A percentile compares a stretch with the other conserved stretches of the same genome.
Conservation (phyloP, 2,888 invertebrate species). For the Mesorhabditis spiculigera region DNA sequence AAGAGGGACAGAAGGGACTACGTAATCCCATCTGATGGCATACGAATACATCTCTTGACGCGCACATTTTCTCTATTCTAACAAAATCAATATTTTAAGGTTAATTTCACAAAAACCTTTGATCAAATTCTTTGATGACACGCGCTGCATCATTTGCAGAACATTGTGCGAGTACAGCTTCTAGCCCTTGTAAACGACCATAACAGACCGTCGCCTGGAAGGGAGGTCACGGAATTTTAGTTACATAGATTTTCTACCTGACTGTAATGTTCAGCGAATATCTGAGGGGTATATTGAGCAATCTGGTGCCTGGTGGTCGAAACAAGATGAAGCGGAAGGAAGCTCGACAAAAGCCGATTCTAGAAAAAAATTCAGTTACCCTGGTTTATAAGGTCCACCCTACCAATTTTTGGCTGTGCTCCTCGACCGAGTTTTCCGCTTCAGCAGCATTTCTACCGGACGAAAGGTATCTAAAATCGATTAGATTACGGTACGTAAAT, state of each 20-base stretch:
- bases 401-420: conserved; percentile 37
- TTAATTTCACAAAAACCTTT: not conserved
- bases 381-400: conserved; percentile 12
- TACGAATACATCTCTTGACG: conserved; percentile 25
- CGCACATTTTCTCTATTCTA: conserved; percentile 24
- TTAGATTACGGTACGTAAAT: too few relatives aligned
- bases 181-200: conserved; percentile 46
- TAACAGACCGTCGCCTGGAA: conserved; percentile 48
- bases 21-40: conserved; percentile 13
- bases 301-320: conserved; percentile 46
- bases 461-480: conserved; percentile 19
- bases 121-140: conserved; percentile 48
- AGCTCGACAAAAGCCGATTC: conserved; percentile 44
- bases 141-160: conserved; percentile 49
- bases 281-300: conserved; percentile 39
- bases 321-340: conserved; percentile 50
- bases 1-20: conserved; percentile 11
- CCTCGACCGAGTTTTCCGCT: conserved; percentile 31
- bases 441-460: conserved; percentile 37
- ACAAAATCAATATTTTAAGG: not conserved
- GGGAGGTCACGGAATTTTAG: not conserved
- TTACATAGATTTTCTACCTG: conserved; percentile 22
- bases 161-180: conserved; percentile 46
- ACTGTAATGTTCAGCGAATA: conserved; percentile 46
- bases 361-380: conserved; percentile 18